A percentile compares a stretch with the other conserved stretches of the same genome.
Conservation (phyloP, 2,113 vertebrate genomes). For the Aldabrachelys gigantea region DNA sequence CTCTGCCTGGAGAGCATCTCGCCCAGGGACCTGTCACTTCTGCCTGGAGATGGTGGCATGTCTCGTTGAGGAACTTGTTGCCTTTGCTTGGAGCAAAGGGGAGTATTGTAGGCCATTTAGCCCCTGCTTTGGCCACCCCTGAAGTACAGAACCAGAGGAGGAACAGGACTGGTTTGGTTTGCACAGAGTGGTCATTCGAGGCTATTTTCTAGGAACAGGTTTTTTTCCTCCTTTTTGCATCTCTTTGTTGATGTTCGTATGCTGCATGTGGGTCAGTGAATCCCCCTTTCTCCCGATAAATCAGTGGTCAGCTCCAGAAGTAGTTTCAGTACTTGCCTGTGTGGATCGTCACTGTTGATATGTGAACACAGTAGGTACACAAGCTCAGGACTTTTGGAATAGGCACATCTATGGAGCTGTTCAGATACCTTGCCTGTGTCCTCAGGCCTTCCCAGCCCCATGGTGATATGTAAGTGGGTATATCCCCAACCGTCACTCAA, state of each 20-base stretch:
- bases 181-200: background rate
- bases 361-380: rapidly evolving
- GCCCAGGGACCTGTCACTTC: too few relatives aligned
- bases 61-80: background rate
- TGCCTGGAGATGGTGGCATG: too few relatives aligned
- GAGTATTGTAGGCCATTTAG: background rate
- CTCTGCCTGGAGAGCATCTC: background rate
- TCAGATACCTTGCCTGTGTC: rapidly evolving
- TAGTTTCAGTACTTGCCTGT: background rate
- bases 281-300: background rate
- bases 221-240: background rate
- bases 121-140: background rate
- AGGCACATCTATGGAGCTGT: rapidly evolving
- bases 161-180: background rate
- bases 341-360: rapidly evolving
- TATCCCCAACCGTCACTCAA: rapidly evolving
- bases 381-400: rapidly evolving
- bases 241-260: background rate
- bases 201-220: background rate
- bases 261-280: background rate
- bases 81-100: background rate
- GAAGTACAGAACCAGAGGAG: background rate
- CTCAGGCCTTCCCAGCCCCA: rapidly evolving
- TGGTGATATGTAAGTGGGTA: rapidly evolving
- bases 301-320: background rate